phyloP scores from a whole-genome alignment of 1,140 invertebrate genomes.

The Olivierus martensii region DNA sequence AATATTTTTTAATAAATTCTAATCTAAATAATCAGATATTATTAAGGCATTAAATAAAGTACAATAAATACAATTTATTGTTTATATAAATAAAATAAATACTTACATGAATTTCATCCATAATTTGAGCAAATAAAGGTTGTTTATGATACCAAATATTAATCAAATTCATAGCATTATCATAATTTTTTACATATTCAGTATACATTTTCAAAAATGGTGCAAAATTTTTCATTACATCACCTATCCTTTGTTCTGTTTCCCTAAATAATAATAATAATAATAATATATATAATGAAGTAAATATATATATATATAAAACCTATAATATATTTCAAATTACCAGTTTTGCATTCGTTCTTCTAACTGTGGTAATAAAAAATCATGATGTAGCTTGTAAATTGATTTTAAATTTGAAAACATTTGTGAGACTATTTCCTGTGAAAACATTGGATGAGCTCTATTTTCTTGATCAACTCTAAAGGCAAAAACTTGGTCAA shows the following conservation, averaged over 20 bases:
- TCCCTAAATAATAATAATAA: slow-evolving; percentile 21
- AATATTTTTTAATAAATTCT: no score
- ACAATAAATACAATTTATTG: no score
- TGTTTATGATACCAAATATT: slow-evolving; percentile 38
- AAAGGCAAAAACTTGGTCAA: slow-evolving; percentile 42
- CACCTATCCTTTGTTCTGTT: slow-evolving; percentile 33
- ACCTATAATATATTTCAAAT: no score
- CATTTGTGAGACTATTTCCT: slow-evolving; percentile 38
- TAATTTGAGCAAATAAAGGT: slow-evolving; percentile 38
- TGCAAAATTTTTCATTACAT: slow-evolving; percentile 46
- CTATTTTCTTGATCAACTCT: slow-evolving; percentile 38
- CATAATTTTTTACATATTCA: slow-evolving; percentile 49
- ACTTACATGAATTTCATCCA: slow-evolving; percentile 43
- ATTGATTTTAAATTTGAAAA: slow-evolving; percentile 44
- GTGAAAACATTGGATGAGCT: slow-evolving; percentile 34
- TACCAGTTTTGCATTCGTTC: slow-evolving; percentile 38
- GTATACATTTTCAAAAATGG: slow-evolving; percentile 51
- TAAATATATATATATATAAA: no score
- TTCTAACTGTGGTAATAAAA: slow-evolving; percentile 40
- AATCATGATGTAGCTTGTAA: slow-evolving; percentile 42
- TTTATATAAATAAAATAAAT: neutral
- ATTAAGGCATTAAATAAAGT: no score
- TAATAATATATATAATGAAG: slow-evolving; percentile 8
- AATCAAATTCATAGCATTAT: slow-evolving; percentile 42
- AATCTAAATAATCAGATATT: no score